Percentiles rank a stretch among this genome's conserved stretches.
These are phyloP conservation scores for Coelopa pilipes DNA, from an alignment of 2,888 invertebrate species.

Conservation along the genomic window DNA sequence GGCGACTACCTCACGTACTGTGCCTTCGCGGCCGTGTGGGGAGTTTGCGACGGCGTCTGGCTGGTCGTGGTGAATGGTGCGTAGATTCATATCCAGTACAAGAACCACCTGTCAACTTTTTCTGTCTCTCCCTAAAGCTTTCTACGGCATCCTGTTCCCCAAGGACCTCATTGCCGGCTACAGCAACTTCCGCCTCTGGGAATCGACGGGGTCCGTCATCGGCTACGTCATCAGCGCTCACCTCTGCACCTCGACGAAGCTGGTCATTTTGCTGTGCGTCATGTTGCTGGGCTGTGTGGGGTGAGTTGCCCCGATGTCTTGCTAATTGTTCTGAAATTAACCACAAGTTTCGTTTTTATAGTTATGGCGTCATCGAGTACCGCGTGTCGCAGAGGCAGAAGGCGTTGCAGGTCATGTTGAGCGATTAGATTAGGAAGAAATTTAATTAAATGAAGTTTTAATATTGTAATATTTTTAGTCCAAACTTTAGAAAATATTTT, in stretches of 20 bases:
- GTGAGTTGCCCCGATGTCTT: slow-evolving; percentile 65
- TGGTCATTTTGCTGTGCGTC: slow-evolving; percentile 75
- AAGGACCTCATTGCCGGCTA: slow-evolving; percentile 89
- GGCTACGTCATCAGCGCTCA: slow-evolving; percentile 84
- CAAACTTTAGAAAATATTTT: too few relatives aligned
- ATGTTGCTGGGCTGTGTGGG: slow-evolving; percentile 79
- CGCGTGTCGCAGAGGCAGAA: slow-evolving; percentile 57
- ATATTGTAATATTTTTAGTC: not conserved
- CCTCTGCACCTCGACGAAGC: slow-evolving; percentile 78
- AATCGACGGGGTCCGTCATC: slow-evolving; percentile 88
- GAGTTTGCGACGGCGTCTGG: slow-evolving; percentile 90
- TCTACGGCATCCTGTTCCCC: slow-evolving; percentile 87
- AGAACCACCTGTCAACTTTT: not conserved
- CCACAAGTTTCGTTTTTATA: slow-evolving; percentile 40
- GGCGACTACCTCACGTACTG: slow-evolving; percentile 79
- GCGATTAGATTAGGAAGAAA: slow-evolving; percentile 43
- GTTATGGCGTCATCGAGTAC: slow-evolving; percentile 62
- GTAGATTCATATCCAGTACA: slow-evolving; percentile 48
- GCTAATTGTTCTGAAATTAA: not conserved
- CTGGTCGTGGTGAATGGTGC: slow-evolving; percentile 91
- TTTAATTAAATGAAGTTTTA: not conserved
- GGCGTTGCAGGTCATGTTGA: slow-evolving; percentile 53
- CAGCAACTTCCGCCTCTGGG: slow-evolving; percentile 93
- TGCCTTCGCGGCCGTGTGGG: slow-evolving; percentile 85
- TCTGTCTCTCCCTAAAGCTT: slow-evolving; percentile 68